Percentiles rank a stretch among this genome's conserved stretches.
These are phyloP conservation scores for Papilio polytes DNA, from an alignment of 1,140 invertebrate genomes.

Conservation along the genomic window DNA sequence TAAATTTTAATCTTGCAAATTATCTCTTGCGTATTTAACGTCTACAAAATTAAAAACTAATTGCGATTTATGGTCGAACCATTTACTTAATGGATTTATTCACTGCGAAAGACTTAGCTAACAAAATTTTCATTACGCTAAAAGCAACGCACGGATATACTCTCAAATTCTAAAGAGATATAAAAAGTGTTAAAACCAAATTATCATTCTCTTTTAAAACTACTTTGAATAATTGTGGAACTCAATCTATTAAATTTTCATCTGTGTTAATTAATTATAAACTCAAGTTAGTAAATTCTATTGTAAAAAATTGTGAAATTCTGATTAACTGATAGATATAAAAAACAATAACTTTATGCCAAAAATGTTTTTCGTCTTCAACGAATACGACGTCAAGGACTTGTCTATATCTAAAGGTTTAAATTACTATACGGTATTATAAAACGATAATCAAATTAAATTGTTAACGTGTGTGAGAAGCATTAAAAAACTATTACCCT, in stretches of 20 bases:
- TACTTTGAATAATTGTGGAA: constrained; percentile 5
- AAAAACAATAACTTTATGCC: no score
- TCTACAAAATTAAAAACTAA: constrained; percentile 41
- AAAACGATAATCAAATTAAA: neutral
- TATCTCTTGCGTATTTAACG: constrained; percentile 37
- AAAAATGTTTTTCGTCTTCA: no score
- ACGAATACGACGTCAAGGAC: neutral
- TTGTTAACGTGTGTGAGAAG: no score
- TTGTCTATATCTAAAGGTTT: neutral
- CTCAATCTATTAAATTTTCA: neutral
- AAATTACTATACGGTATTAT: neutral
- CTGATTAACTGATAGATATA: no score
- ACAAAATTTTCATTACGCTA: constrained; percentile 41
- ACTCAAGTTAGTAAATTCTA: no score
- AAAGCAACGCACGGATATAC: constrained; percentile 37
- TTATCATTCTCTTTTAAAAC: constrained; percentile 18
- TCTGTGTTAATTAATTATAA: neutral
- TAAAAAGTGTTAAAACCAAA: constrained; percentile 28
- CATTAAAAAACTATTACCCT: no score
- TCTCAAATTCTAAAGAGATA: constrained; percentile 14
- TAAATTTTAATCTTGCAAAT: constrained; percentile 27
- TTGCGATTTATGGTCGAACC: constrained; percentile 40
- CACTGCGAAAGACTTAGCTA: constrained; percentile 33
- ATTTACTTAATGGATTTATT: constrained; percentile 42
- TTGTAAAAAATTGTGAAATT: no score